Evolutionary conservation across 2,888 invertebrate species (phyloP), one percentile per base, ranked within the genome.

Genomic region (Druceiella hillmani): DNA sequence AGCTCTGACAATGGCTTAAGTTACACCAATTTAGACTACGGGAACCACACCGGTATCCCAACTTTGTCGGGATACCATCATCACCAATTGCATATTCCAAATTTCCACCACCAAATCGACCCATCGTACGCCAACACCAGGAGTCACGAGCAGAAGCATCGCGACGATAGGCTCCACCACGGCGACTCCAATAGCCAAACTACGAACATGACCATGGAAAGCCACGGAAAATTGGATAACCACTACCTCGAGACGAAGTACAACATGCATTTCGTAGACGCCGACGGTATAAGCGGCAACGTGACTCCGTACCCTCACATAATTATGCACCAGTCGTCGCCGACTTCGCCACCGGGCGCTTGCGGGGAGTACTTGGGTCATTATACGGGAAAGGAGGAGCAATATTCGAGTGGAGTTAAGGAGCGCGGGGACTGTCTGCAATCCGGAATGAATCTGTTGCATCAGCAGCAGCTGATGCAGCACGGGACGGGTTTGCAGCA

Each of bases 21-120:
- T 60, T 92, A 92, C 60, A 91, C 91, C 1, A 91, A 91, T 59
- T 65, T 92, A 52, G 91, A 92, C 61, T 89, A 88, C 53, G 77
- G 78, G 3, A 55, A 74, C 42, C 46, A 64, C 38, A 66, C 66
- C 51, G 34, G 28, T 29, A 41, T 22, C 33, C 38, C 9, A 12
- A 5, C 30, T 15, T 5, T 12, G 10, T 5, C 16, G 9, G 12
- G 5, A n/a, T 72, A 75, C 40, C 76, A 75, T 17, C 64, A 76
- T 28, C 74, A 77, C 44, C 61, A 74, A 4, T 52, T 75, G 26
- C n/a, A n/a, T n/a, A n/a, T n/a, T n/a, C 74, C 74, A 28, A 74
- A 78, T 41, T 65, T 57, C 40, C 70, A 75, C 45, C 70, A 75
- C 1, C 72, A 74, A 25, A n/a, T n/a, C n/a, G n/a, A n/a, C n/a